phyloP scores from a whole-genome alignment of 2,113 vertebrate genomes.

The Stictonetta naevosa region DNA sequence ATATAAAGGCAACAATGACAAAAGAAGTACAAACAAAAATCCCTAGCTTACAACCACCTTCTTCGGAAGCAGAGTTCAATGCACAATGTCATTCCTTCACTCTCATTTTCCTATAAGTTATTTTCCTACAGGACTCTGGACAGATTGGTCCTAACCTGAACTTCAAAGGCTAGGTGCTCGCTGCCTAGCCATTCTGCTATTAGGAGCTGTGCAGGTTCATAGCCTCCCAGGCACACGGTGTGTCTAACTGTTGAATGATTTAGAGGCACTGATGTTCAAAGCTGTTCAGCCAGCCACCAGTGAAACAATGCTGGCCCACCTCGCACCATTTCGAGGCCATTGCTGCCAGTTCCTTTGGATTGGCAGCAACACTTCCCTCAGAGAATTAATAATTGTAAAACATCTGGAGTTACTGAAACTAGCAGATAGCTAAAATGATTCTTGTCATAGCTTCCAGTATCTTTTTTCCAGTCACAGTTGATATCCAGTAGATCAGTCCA shows the following conservation, averaged over 20 bases:
- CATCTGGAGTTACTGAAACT: not conserved
- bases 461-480: not conserved
- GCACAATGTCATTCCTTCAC: not conserved
- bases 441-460: not conserved
- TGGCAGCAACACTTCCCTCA: not conserved
- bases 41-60: not conserved
- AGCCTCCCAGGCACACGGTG: not conserved
- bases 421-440: not conserved
- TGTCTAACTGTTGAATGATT: not conserved
- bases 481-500: not conserved
- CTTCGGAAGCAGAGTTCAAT: not conserved
- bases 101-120: not conserved
- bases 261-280: not conserved
- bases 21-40: not conserved
- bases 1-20: not conserved
- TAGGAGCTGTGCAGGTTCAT: not conserved
- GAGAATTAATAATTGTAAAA: not conserved
- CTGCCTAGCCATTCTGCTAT: not conserved
- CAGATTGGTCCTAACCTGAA: not conserved
- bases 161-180: not conserved
- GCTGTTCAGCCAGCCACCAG: not conserved
- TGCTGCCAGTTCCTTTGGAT: not conserved
- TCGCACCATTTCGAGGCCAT: not conserved
- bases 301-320: not conserved
- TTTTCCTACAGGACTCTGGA: not conserved